These are phyloP conservation scores for Uropsilus gracilis DNA, from an alignment of 2,113 vertebrate genomes.

Conservation along the genomic window DNA sequence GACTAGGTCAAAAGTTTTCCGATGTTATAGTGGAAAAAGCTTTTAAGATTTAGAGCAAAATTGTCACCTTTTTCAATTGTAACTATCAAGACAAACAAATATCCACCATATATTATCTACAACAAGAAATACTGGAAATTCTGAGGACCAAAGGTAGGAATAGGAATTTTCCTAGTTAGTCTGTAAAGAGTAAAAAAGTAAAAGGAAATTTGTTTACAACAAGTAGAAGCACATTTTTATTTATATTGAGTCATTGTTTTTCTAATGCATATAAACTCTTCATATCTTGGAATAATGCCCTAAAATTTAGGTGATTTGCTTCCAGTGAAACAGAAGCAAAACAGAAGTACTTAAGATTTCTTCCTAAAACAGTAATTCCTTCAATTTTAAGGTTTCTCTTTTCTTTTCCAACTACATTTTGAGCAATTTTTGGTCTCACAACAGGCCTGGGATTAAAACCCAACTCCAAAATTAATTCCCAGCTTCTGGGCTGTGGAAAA, in stretches of 20 bases:
- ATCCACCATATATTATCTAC: neutral
- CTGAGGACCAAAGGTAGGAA: neutral
- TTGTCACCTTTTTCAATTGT: neutral
- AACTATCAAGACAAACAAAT: neutral
- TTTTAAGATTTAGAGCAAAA: slow-evolving; percentile 11
- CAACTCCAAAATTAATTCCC: neutral
- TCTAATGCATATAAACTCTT: neutral
- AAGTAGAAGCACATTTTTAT: neutral
- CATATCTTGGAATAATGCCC: neutral
- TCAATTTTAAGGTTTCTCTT: neutral
- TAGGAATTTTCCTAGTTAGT: neutral
- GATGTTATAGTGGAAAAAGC: neutral
- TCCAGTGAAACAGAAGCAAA: neutral
- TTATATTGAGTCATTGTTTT: neutral
- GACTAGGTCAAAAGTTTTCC: neutral
- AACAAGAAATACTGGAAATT: neutral
- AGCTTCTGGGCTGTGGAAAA: neutral
- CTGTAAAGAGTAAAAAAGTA: neutral
- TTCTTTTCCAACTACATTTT: neutral
- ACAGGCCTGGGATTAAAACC: neutral
- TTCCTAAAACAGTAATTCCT: neutral
- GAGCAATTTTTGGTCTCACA: neutral
- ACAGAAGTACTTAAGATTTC: neutral
- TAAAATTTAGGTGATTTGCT: neutral
- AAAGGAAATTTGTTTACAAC: neutral